These are phyloP conservation scores for Sapayoa aenigma DNA, from an alignment of 2,113 vertebrate genomes.

Conservation along the genomic window DNA sequence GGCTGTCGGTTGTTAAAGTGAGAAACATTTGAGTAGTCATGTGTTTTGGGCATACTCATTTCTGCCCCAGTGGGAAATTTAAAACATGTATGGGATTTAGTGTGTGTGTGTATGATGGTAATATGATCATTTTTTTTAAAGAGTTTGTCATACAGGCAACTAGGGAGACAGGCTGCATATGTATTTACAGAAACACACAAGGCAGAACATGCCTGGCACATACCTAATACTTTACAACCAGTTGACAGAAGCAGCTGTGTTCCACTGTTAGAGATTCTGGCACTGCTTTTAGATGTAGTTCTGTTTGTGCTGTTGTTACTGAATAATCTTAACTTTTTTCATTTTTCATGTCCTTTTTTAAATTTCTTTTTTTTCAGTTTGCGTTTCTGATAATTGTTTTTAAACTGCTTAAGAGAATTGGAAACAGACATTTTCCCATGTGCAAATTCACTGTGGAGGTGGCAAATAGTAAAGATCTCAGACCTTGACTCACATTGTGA, in stretches of 20 bases:
- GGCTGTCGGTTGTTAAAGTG: not conserved
- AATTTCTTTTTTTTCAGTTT: not conserved
- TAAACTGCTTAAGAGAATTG: not conserved
- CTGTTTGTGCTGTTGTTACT: not conserved
- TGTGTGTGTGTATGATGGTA: not conserved
- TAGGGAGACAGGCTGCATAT: not conserved
- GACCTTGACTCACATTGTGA: not conserved
- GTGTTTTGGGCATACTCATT: not conserved
- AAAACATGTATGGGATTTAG: not conserved
- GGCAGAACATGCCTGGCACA: not conserved
- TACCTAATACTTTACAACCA: not conserved
- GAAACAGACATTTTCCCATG: not conserved
- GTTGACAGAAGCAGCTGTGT: not conserved
- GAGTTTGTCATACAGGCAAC: not conserved
- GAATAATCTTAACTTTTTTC: not conserved
- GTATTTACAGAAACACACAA: not conserved
- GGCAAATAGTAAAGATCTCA: not conserved
- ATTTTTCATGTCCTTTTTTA: not conserved
- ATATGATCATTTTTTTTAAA: not conserved
- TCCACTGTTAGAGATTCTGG: not conserved
- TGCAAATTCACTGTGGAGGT: not conserved
- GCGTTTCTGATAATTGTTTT: not conserved
- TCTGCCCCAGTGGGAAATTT: not conserved
- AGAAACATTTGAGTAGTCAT: not conserved
- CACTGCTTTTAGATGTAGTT: not conserved